phyloP scores from a whole-genome alignment of 1,140 invertebrate species.

The Polypedilum vanderplanki region DNA sequence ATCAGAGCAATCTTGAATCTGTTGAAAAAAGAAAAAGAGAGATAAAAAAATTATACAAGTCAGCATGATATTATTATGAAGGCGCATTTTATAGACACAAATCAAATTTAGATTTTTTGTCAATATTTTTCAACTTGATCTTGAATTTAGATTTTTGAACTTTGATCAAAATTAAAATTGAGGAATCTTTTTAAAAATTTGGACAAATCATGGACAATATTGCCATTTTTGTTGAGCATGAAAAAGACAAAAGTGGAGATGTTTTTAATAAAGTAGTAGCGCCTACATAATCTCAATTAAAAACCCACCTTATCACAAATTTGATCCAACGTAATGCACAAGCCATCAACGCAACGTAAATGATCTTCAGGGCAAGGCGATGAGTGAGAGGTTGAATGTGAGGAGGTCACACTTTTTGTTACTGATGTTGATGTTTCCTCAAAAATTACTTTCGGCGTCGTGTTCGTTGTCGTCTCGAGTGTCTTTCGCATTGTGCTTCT shows the following conservation, averaged over 20 bases:
- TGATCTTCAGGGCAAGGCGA: slow-evolving; percentile 52
- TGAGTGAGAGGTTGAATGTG: slow-evolving; percentile 35
- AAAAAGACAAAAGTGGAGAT: no score
- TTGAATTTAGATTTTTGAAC: no score
- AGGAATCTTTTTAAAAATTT: no score
- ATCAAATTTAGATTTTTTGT: neutral
- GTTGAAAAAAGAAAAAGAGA: neutral
- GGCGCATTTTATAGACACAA: neutral
- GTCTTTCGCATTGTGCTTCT: slow-evolving; percentile 31
- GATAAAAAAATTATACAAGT: neutral
- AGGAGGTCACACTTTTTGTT: neutral
- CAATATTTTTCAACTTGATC: no score
- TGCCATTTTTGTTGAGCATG: no score
- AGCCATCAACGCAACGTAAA: slow-evolving; percentile 53
- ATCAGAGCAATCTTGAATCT: slow-evolving; percentile 10
- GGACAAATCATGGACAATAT: no score
- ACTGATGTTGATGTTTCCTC: slow-evolving; percentile 16
- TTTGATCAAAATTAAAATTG: no score
- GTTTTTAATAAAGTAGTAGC: no score
- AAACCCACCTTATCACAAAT: slow-evolving; percentile 52
- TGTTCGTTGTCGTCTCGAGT: slow-evolving; percentile 24
- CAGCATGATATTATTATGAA: neutral
- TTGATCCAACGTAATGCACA: slow-evolving; percentile 54
- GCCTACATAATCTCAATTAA: neutral
- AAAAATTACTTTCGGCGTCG: slow-evolving; percentile 16